Base-by-base conservation (phyloP, 2,888 invertebrate species). In the Hetaerina titia region DNA sequence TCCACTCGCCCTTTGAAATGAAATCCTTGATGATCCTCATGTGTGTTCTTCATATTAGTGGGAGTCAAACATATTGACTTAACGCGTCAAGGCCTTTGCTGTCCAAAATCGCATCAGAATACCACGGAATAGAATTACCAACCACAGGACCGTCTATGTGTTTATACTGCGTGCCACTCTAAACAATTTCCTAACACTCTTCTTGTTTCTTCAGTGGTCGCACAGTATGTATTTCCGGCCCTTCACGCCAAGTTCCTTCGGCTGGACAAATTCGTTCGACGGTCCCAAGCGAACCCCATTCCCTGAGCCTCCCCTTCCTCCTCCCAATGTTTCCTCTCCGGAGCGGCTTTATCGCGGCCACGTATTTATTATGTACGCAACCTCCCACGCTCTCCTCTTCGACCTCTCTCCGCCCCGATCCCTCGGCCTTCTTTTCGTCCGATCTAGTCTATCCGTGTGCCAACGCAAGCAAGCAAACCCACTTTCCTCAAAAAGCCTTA, bases 301-400 rank as follows among this genome's bases (percentile, higher is more conserved):
- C 69, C 69, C 69, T 22, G 22, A 19, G 22, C 19, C 69, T 19
- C 64, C 17, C 19, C 7, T 19, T 2, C 8, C n/a, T 69, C n/a
- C 22, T n/a, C 60, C 60, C 60, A 60, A 60, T 1, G 11, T 60
- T 69, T 69, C 69, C 22, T n/a, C n/a, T n/a, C n/a, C 69, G 69
- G 69, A 22, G 69, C 22, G 69, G 69, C 19, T 69, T n/a, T 22
- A 69, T 69, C 69, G 69, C 22, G 9, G n/a, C 69, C 17, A 4
- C 69, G n/a, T n/a, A 69, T 69, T n/a, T 69, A 69, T 69, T 69
- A 69, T 69, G 69, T 69, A 69, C 69, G 69, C 69, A 69, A 19
- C 22, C 69, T 69, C 22, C 69, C 69, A 69, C 22, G 22, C 60
- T 17, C 60, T 15, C 60, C 17, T 15, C 60, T 60, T 17, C 60